These are phyloP conservation scores for Triplophysa tibetana DNA, from an alignment of 2,113 vertebrate genomes.

Conservation along the genomic window DNA sequence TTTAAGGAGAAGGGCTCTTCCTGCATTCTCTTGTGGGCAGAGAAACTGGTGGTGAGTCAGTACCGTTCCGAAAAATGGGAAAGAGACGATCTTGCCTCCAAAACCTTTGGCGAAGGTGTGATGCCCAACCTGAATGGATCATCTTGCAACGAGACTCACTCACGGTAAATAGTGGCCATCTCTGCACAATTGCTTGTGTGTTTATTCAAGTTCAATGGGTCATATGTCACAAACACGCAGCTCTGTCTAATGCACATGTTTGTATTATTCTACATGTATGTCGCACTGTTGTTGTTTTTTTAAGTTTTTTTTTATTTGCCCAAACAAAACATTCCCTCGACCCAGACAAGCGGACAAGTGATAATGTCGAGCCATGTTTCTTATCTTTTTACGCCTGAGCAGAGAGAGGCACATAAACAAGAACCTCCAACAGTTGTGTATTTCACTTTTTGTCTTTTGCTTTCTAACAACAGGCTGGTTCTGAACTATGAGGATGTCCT, in stretches of 20 bases:
- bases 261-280: no score
- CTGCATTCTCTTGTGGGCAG: conserved; percentile 85
- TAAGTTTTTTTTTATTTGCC: no score
- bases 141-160: conserved; percentile 63
- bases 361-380: no score
- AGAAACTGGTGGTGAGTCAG: conserved; percentile 73
- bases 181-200: no score
- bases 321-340: no score
- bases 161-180: conserved; percentile 60
- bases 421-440: background rate
- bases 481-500: conserved; percentile 72
- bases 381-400: no score
- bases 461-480: conserved; percentile 65
- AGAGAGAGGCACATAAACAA: no score
- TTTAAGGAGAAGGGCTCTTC: conserved; percentile 66
- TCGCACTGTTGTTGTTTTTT: no score
- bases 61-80: conserved; percentile 65
- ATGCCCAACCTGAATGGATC: conserved; percentile 70
- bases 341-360: no score
- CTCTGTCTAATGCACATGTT: no score
- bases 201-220: no score
- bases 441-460: background rate
- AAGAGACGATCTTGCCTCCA: conserved; percentile 70
- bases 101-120: conserved; percentile 74
- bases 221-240: no score